These are phyloP conservation scores for Drosophila pachea DNA, from an alignment of 1,140 invertebrate species.

Conservation along the genomic window DNA sequence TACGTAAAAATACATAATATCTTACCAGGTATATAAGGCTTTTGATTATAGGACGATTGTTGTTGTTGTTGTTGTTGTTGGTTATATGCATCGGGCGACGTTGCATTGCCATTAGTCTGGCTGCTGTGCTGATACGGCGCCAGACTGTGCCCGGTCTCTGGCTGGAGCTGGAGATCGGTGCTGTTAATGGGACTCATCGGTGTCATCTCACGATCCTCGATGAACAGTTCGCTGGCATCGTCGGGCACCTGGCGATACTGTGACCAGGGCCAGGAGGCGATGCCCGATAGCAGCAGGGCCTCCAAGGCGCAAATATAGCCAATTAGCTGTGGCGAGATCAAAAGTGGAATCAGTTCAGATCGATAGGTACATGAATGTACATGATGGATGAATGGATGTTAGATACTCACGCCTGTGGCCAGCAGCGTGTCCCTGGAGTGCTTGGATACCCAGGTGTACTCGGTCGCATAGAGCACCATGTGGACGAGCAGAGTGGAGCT, in stretches of 20 bases:
- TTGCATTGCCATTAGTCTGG: slow-evolving; percentile 73
- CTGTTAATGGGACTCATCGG: slow-evolving; percentile 78
- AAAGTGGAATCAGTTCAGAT: background rate
- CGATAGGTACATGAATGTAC: no score
- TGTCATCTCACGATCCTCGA: slow-evolving; percentile 79
- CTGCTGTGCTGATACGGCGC: slow-evolving; percentile 64
- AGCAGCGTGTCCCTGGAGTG: slow-evolving; percentile 80
- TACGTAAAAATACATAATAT: background rate
- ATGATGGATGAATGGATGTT: no score
- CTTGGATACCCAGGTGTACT: slow-evolving; percentile 83
- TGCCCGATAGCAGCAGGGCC: slow-evolving; percentile 78
- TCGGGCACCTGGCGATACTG: slow-evolving; percentile 80
- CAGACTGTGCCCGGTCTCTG: slow-evolving; percentile 38
- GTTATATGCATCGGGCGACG: slow-evolving; percentile 72
- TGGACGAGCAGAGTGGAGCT: slow-evolving; percentile 84
- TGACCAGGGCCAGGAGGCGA: slow-evolving; percentile 79
- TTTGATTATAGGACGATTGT: slow-evolving; percentile 79
- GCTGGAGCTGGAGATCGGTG: slow-evolving; percentile 67
- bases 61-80: slow-evolving; percentile 78
- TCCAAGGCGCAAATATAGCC: slow-evolving; percentile 80
- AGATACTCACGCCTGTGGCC: slow-evolving; percentile 79
- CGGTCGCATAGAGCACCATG: slow-evolving; percentile 83
- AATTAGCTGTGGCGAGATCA: slow-evolving; percentile 69
- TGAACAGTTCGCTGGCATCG: slow-evolving; percentile 79
- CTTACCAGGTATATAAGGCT: slow-evolving; percentile 79